Evolutionary conservation across 1,140 invertebrate species (phyloP), one percentile per base, ranked within the genome.

Genomic region (Dolichoris vasculosae): DNA sequence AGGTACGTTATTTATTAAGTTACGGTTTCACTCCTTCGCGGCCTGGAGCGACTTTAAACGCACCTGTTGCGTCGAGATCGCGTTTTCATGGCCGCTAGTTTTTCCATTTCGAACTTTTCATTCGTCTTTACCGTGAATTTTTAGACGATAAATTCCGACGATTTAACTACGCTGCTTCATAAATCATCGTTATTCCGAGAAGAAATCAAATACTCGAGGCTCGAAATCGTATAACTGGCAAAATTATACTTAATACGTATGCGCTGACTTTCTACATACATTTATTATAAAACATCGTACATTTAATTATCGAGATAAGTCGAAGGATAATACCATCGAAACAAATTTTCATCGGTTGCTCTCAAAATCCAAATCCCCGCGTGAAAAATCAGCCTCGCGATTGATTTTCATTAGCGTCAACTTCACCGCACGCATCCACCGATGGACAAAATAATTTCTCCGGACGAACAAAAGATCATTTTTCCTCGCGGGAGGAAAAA

Each of bases 391-490:
- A 51, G 20, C 43, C 6, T 13, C 43, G 43, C 43, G 43, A 46
- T 35, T n/a, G 51, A 38, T 51, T 79, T 79, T 79, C 35, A 40
- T 51, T n/a, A 63, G 51, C n/a, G 40, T 79, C 35, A 59, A 63
- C 0, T 8, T 23, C 48, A 51, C 38, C 3, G n/a, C n/a, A n/a
- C n/a, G n/a, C 15, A 15, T 13, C 15, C 7, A 30, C 15, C 77
- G 71, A 83, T 78, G 55, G 55, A 55, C 48, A 69, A 82, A 86
- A 82, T 48, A 26, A 77, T 77, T 77, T 76, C 78, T 78, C 82
- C 85, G 17, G 76, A 55, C 86, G 46, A 76, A 67, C 81, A 83
- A 75, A 73, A 48, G 86, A 71, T 4, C 32, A 75, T 69, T 87
- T 82, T 88, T 87, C 85, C 88, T 83, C 30, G 20, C 8, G 38